phyloP scores from a whole-genome alignment of 2,888 invertebrate species.

The Clunio marinus region DNA sequence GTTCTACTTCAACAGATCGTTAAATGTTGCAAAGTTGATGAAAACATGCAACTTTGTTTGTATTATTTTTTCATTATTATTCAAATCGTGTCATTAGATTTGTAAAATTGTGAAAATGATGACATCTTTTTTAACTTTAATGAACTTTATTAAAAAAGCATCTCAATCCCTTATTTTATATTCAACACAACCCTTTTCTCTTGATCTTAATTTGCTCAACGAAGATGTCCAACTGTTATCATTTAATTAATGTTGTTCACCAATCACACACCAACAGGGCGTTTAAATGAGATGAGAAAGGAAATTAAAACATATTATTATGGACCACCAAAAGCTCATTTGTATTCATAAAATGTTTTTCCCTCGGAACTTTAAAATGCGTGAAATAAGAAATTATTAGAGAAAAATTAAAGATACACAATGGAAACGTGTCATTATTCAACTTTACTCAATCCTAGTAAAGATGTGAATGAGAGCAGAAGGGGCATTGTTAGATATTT shows the following conservation, averaged over 20 bases:
- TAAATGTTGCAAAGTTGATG: not conserved
- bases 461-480: not conserved
- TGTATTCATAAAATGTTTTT: not conserved
- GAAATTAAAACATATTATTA: slow-evolving; percentile 1
- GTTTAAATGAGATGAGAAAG: not conserved
- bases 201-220: not conserved
- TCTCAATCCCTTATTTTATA: too few relatives aligned
- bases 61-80: too few relatives aligned
- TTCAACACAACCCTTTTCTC: too few relatives aligned
- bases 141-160: too few relatives aligned
- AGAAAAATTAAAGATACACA: not conserved
- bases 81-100: too few relatives aligned
- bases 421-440: slow-evolving; percentile 28
- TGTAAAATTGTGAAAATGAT: too few relatives aligned
- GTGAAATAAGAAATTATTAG: slow-evolving; percentile 38
- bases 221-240: slow-evolving; percentile 36
- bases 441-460: slow-evolving; percentile 15
- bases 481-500: slow-evolving; percentile 7
- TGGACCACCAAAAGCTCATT: slow-evolving; percentile 35
- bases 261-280: slow-evolving; percentile 2
- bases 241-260: slow-evolving; percentile 32
- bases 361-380: slow-evolving; percentile 28
- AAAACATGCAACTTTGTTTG: too few relatives aligned
- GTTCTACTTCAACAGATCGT: not conserved
- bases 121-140: too few relatives aligned